These are phyloP conservation scores for Chymomyza caudatula DNA, from an alignment of 2,888 invertebrate species.

Conservation along the genomic window DNA sequence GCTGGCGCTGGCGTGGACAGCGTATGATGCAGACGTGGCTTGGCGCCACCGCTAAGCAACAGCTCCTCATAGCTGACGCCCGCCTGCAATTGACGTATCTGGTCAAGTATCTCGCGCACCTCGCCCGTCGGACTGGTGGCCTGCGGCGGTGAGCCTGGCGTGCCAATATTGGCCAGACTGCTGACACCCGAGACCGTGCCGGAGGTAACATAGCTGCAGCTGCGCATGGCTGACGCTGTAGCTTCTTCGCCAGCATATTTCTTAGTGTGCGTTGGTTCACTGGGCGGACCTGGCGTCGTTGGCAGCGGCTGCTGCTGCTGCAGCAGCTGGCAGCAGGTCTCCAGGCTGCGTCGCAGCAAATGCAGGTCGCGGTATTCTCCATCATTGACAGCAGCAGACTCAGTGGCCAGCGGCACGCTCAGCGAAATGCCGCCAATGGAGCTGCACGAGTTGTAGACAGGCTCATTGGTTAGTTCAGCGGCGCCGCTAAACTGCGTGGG, in stretches of 20 bases:
- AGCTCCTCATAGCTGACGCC: constrained; percentile 78
- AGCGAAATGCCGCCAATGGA: constrained; percentile 72
- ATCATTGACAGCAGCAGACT: constrained; percentile 44
- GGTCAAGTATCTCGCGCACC: constrained; percentile 85
- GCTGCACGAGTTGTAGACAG: constrained; percentile 70
- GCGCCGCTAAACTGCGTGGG: constrained; percentile 51
- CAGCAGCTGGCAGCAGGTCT: constrained; percentile 76
- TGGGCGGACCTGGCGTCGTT: constrained; percentile 79
- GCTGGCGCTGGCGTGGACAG: constrained; percentile 54
- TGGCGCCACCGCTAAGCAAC: constrained; percentile 37
- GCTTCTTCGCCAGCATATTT: constrained; percentile 39
- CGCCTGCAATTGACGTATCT: constrained; percentile 83
- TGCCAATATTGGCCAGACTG: constrained; percentile 83
- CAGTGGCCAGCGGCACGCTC: constrained; percentile 54
- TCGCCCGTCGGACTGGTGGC: constrained; percentile 90
- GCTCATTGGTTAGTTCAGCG: constrained; percentile 24
- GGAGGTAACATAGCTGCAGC: constrained; percentile 78
- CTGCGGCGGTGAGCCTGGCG: constrained; percentile 87
- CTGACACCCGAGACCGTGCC: constrained; percentile 84
- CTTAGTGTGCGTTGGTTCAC: constrained; percentile 36
- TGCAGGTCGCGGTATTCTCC: constrained; percentile 66
- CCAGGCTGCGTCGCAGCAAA: constrained; percentile 70
- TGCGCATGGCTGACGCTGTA: constrained; percentile 40
- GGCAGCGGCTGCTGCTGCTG: constrained; percentile 63
- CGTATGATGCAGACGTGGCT: constrained; percentile 67